Percentiles rank a stretch among this genome's conserved stretches.
Evolutionary conservation across 53 echinoderm and acorn worm species (phyloP).

Genomic region (Echinometra lucunter): DNA sequence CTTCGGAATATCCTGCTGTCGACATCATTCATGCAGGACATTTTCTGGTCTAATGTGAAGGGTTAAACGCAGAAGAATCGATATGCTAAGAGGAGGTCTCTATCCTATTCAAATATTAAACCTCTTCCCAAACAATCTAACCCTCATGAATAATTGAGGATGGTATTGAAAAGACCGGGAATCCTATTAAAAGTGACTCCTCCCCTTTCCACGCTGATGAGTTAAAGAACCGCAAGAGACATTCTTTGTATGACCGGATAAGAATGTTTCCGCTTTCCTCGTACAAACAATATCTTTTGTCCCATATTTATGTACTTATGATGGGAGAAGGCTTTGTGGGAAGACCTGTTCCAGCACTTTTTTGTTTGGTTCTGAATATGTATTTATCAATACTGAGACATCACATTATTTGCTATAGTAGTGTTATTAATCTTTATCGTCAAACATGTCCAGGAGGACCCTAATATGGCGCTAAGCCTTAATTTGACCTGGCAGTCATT

Average conservation of each 20-base stretch:
- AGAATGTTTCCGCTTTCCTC: slow-evolving; percentile 24
- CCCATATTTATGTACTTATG: background rate
- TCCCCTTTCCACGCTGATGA: background rate
- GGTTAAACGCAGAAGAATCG: slow-evolving; percentile 43
- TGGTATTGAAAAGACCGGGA: slow-evolving; percentile 31
- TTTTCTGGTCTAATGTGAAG: background rate
- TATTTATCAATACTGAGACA: background rate
- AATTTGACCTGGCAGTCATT: too few species aligned
- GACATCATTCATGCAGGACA: slow-evolving; percentile 31
- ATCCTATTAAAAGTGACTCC: slow-evolving; percentile 68
- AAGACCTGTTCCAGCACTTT: background rate
- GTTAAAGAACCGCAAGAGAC: background rate
- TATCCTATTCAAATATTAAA: slow-evolving; percentile 55
- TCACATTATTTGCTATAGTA: background rate
- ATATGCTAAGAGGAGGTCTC: slow-evolving; percentile 27
- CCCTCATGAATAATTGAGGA: slow-evolving; percentile 57
- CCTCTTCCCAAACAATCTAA: slow-evolving; percentile 58
- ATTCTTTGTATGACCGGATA: background rate
- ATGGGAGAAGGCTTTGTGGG: background rate
- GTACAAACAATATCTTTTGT: background rate
- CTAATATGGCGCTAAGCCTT: too few species aligned
- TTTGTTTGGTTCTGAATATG: background rate
- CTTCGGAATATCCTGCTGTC: background rate
- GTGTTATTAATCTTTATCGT: background rate
- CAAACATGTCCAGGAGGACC: too few species aligned